Evolutionary conservation across 1,140 invertebrate genomes (phyloP).

Genomic region (Mizuhopecten yessoensis): DNA sequence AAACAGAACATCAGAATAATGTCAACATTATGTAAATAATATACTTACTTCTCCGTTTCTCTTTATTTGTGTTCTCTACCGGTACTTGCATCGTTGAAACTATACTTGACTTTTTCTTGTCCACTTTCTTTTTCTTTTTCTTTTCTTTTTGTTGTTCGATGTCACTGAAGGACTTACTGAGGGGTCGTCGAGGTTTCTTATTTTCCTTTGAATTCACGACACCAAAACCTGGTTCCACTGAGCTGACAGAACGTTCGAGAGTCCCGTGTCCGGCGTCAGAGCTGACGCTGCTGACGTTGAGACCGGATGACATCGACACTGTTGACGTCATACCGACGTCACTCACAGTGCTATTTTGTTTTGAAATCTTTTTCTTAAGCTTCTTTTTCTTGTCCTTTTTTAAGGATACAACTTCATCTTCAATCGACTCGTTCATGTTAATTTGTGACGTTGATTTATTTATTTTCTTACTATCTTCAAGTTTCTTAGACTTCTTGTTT

Average conservation of each 20-base stretch:
- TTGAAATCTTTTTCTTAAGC: not conserved
- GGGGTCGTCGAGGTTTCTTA: not conserved
- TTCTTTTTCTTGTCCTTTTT: slow-evolving; percentile 35
- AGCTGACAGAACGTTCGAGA: not conserved
- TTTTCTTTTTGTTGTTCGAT: not conserved
- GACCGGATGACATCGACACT: not conserved
- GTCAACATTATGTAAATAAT: no score
- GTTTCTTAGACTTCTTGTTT: not conserved
- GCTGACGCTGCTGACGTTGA: not conserved
- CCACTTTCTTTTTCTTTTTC: not conserved
- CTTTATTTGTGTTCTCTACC: not conserved
- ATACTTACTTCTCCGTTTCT: slow-evolving; percentile 4
- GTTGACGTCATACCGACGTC: slow-evolving; percentile 9
- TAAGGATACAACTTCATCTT: not conserved
- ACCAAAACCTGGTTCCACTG: not conserved
- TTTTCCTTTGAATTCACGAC: not conserved
- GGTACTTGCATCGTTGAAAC: not conserved
- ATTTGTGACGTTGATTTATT: not conserved
- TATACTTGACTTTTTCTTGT: slow-evolving; percentile 1
- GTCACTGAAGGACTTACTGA: not conserved
- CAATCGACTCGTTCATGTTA: not conserved
- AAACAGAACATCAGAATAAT: no score
- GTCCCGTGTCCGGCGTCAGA: not conserved
- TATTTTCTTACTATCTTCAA: not conserved
- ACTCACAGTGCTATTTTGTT: not conserved